These are phyloP conservation scores for Argynnis bischoffii DNA, from an alignment of 2,888 invertebrate species.

Conservation along the genomic window DNA sequence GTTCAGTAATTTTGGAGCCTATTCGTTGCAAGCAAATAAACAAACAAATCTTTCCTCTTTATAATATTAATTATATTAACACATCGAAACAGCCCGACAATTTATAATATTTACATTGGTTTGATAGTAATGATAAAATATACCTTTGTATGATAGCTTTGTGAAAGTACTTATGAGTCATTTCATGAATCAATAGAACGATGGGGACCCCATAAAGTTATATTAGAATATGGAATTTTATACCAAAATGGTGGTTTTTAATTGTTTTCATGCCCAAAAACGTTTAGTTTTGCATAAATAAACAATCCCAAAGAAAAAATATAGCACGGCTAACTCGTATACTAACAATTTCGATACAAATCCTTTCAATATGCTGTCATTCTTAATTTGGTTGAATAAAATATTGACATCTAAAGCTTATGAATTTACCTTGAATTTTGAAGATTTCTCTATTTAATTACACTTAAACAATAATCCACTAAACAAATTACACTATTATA, in stretches of 20 bases:
- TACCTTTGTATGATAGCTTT: conserved; percentile 5
- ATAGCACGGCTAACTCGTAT: conserved; percentile 9
- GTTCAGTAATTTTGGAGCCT: no score
- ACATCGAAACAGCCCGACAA: no score
- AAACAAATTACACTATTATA: conserved; percentile 10
- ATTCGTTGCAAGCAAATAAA: no score
- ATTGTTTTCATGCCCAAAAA: background rate
- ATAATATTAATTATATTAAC: no score
- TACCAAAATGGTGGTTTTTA: background rate
- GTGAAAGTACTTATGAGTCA: conserved; percentile 29
- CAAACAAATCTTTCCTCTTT: no score
- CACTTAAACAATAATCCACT: conserved; percentile 17
- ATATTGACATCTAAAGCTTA: conserved; percentile 31
- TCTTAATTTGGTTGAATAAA: conserved; percentile 25
- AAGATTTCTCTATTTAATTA: conserved; percentile 16
- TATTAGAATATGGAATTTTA: background rate
- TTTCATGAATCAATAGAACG: background rate
- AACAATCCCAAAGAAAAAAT: conserved; percentile 12
- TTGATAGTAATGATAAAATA: background rate
- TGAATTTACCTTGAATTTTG: conserved; percentile 44
- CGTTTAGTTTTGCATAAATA: conserved; percentile 15
- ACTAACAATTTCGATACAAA: background rate
- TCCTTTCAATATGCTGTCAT: conserved; percentile 7
- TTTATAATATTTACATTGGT: no score
- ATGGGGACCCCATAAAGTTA: background rate